Evolutionary conservation across 1,140 invertebrate species (phyloP), one percentile per base, ranked within the genome.

Genomic region (Orius insidiosus): DNA sequence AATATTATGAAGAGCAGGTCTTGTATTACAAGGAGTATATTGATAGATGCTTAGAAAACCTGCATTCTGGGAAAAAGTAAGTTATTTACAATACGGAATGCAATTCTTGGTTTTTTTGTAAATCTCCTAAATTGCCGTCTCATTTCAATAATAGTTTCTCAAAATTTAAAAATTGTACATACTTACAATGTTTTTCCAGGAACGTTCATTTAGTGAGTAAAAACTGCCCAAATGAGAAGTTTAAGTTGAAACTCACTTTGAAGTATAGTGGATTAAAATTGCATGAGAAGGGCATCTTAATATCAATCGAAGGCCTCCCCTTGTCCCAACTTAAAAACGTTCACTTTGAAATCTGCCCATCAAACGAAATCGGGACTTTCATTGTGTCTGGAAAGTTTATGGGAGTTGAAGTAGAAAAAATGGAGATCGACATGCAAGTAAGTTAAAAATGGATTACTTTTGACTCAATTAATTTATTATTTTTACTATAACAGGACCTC

Each of bases 1-100:
- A 70, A 50, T 84, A 81, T 60, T 81, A 80, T 51, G 69, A 81
- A 57, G 80, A 84, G 52, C 80, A 85, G 63, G 74, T 79, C 11
- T 69, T 76, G 53, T 86, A 74, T 52, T 86, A 85, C 56, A 78
- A 80, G 54, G 68, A 79, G 52, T 86, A 85, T 55, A 79, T 85
- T 35, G 72, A 79, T 54, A 74, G 69, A 3, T 86, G 83, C 58
- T 62, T 84, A 1, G 74, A 77, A 38, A 85, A 83, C 62, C 65
- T 84, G 30, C 72, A 78, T 49, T 67, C 73, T 16, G 77, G 74
- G 10, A 75, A 74, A 65, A 74, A 70, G 75, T 50, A 41, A 49
- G 18, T 43, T 46, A 11, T 42, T 24, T 24, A 9, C 14, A n/a
- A 36, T 36, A 4, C 14, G 35, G 6, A n/a, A 7, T 33, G n/a